These are phyloP conservation scores for Amiota mariae DNA, from an alignment of 2,888 invertebrate species.

Conservation along the genomic window DNA sequence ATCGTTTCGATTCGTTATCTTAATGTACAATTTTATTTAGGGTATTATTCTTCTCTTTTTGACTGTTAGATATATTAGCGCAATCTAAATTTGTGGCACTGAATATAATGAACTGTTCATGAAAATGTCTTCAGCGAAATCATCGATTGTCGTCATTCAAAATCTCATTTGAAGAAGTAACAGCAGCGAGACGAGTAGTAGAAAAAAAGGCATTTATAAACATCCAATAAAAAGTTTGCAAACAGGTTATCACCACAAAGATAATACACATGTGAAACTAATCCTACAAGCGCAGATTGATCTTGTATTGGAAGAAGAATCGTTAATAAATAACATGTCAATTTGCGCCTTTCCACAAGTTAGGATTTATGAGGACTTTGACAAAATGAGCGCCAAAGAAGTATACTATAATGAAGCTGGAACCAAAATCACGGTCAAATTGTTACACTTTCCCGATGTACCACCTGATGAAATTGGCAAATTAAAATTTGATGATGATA, in stretches of 20 bases:
- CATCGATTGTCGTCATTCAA: no score
- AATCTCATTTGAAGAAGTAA: not conserved
- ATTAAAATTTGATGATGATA: conserved; percentile 66
- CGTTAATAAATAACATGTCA: conserved; percentile 67
- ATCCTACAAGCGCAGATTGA: not conserved
- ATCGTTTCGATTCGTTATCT: no score
- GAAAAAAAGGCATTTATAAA: not conserved
- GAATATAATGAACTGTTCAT: no score
- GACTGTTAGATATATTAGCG: no score
- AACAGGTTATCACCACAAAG: conserved; percentile 20
- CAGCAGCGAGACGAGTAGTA: conserved; percentile 33
- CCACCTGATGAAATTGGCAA: conserved; percentile 72
- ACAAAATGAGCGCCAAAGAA: conserved; percentile 74
- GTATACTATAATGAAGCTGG: conserved; percentile 73
- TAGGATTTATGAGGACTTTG: conserved; percentile 73
- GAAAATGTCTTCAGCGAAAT: no score
- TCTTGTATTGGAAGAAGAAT: no score
- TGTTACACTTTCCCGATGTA: conserved; percentile 72
- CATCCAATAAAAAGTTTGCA: not conserved
- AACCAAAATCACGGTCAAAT: conserved; percentile 72
- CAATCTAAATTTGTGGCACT: no score
- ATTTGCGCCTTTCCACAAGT: conserved; percentile 72
- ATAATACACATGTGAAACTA: conserved; percentile 29
- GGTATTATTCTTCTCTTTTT: no score
- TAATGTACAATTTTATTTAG: no score